These are phyloP conservation scores for Teleopsis dalmanni DNA, from an alignment of 1,140 invertebrate species.

Conservation along the genomic window DNA sequence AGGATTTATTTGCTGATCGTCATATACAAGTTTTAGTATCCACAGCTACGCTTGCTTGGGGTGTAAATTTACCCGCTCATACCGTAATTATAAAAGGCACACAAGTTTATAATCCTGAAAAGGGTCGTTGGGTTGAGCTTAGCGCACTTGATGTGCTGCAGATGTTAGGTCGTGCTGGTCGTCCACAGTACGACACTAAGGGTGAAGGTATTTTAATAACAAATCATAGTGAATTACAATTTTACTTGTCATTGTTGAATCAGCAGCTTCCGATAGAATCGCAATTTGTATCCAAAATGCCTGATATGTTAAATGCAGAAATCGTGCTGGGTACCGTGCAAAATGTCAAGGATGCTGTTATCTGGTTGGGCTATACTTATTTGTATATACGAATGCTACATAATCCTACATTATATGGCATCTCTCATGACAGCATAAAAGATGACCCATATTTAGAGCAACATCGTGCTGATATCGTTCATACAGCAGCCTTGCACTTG, in stretches of 20 bases:
- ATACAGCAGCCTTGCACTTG: constrained; percentile 86
- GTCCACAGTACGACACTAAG: constrained; percentile 97
- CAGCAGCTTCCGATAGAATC: constrained; percentile 91
- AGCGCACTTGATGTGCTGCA: constrained; percentile 95
- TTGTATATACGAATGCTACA: constrained; percentile 87
- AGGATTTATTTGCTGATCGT: constrained; percentile 97
- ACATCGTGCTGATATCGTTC: constrained; percentile 90
- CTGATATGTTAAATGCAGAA: constrained; percentile 98
- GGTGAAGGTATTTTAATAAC: constrained; percentile 99
- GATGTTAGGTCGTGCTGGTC: constrained; percentile 95
- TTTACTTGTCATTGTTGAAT: constrained; percentile 95
- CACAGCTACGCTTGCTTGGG: constrained; percentile 98
- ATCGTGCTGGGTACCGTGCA: constrained; percentile 94
- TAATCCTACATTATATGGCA: constrained; percentile 81
- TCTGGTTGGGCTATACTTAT: constrained; percentile 96
- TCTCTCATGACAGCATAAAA: constrained; percentile 69
- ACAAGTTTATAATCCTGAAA: constrained; percentile 97
- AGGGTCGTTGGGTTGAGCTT: constrained; percentile 96
- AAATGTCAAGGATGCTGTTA: constrained; percentile 88
- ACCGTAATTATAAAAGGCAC: constrained; percentile 99
- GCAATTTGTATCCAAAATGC: constrained; percentile 74
- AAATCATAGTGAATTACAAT: constrained; percentile 97
- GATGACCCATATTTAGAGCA: constrained; percentile 81
- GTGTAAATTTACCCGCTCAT: constrained; percentile 98
- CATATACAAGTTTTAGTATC: constrained; percentile 98